Evolutionary conservation across 2,797 vertebrate genomes (phyloP), one percentile per base, ranked within the genome.

Genomic region (Crocidura indochinensis): DNA sequence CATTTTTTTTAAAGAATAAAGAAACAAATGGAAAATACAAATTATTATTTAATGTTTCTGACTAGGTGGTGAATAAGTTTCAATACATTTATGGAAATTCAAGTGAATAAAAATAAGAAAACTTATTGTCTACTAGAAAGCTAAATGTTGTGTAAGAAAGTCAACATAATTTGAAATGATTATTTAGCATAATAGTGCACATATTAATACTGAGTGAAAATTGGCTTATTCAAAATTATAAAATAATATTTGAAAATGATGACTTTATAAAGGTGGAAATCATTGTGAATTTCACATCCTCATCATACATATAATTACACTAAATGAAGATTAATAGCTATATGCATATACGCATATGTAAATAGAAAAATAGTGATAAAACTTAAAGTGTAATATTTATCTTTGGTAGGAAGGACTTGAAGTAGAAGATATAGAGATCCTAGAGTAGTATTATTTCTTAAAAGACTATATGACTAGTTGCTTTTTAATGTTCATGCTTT

Each of bases 191-290:
- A 29, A 53, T 24, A 56, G 27, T 77, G 26, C 65, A 73, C 47
- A 80, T 31, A 71, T 44, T 56, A 84, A 72, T 84, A 29, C 46
- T 72, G 29, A 84, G 17, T 60, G 15, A 60, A 84, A 38, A 51
- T 49, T n/a, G 26, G 71, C 47, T 74, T 53, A 47, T 73, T 1
- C 11, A 67, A 22, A 84, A 84, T 31, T 47, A 74, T 47, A 12
- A 47, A 22, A 14, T 53, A 53, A 49, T 72, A 29, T 84, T 84
- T 22, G 64, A 62, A 78, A 76, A 27, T 20, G 22, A n/a, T 65
- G 14, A 12, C 67, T 53, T 9, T 53, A 38, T 76, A n/a, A 76
- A 75, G 76, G 27, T 67, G 62, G 67, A 80, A 47, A n/a, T 11
- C 9, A 86, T 76, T 6, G 6, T 86, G 14, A 76, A 31, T 26